These are phyloP conservation scores for Actinia tenebrosa DNA, from an alignment of 64 coral and sea anemone genomes.

Conservation along the genomic window DNA sequence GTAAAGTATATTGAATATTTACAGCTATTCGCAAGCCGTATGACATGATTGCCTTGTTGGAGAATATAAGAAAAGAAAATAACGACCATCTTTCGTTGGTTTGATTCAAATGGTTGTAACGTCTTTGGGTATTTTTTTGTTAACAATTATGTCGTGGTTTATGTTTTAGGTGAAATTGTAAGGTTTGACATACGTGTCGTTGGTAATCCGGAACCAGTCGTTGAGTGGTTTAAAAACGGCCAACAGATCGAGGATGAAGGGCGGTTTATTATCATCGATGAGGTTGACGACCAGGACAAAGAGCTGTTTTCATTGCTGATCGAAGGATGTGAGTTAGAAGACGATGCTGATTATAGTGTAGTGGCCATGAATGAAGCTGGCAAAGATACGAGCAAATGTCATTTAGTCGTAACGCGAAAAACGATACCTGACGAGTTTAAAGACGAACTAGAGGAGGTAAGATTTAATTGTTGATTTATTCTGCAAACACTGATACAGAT, in stretches of 20 bases:
- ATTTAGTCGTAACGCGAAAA: constrained; percentile 57
- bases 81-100: no score
- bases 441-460: constrained; percentile 56
- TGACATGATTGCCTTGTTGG: no score
- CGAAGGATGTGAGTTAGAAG: constrained; percentile 55
- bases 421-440: constrained; percentile 66
- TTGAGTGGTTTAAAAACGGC: constrained; percentile 85
- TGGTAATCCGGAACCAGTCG: constrained; percentile 72
- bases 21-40: no score
- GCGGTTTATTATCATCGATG: constrained; percentile 76
- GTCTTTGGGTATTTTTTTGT: no score
- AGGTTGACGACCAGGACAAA: constrained; percentile 80
- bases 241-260: constrained; percentile 68
- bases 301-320: constrained; percentile 75
- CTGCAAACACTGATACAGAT: background rate
- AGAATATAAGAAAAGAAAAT: no score
- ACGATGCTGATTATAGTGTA: constrained; percentile 62
- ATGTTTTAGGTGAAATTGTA: constrained; percentile 38
- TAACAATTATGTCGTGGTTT: no score
- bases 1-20: no score
- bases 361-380: constrained; percentile 93
- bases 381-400: constrained; percentile 54
- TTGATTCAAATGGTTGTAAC: no score
- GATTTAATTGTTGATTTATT: background rate
- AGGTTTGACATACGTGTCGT: constrained; percentile 65